Percentiles rank a stretch among this genome's conserved stretches.
phyloP scores from a whole-genome alignment of 2,797 vertebrate genomes.

The Brachyalestes nurse region DNA sequence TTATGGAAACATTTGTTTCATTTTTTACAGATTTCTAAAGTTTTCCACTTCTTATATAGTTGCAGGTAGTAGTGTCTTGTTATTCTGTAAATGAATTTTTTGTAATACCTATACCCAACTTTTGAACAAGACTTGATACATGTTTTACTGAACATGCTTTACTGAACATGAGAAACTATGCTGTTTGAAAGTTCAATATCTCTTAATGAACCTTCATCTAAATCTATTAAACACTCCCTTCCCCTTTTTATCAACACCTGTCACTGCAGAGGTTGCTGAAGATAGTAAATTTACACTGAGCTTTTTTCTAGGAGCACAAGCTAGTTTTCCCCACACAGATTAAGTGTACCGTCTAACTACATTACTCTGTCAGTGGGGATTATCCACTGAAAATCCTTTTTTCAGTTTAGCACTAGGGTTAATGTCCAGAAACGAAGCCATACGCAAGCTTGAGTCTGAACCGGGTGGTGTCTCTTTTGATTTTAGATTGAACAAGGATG shows the following conservation, averaged over 20 bases:
- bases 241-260: background rate
- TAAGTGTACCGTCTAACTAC: slow-evolving; percentile 9
- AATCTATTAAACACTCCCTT: background rate
- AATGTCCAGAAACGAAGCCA: slow-evolving; percentile 38
- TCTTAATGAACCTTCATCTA: background rate
- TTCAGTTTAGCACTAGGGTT: slow-evolving; percentile 8
- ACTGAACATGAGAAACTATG: background rate
- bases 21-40: no score
- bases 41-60: no score
- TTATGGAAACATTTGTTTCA: no score
- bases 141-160: background rate
- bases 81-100: no score
- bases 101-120: no score
- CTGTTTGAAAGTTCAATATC: background rate
- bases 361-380: slow-evolving; percentile 16
- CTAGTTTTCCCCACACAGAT: slow-evolving; percentile 8
- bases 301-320: background rate
- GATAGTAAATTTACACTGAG: background rate
- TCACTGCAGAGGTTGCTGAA: background rate
- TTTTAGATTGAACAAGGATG: slow-evolving; percentile 61
- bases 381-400: background rate
- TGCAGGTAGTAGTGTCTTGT: no score
- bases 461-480: slow-evolving; percentile 45
- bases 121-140: no score
- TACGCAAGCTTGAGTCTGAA: slow-evolving; percentile 53